A percentile compares a stretch with the other conserved stretches of the same genome.
phyloP scores from a whole-genome alignment of 2,113 vertebrate species.

The Pteropus alecto region DNA sequence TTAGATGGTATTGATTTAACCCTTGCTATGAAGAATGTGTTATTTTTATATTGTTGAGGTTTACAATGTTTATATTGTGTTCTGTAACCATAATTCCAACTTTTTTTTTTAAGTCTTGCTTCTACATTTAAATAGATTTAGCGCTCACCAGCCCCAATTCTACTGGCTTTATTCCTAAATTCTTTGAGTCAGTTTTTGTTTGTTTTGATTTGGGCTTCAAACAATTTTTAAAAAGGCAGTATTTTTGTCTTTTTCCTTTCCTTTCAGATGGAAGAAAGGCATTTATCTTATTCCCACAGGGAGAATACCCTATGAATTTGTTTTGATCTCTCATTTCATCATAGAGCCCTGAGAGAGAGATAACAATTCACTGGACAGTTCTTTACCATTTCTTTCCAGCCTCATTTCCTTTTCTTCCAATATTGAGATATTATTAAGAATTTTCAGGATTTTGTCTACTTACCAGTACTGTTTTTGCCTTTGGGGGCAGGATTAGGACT shows the following conservation, averaged over 20 bases:
- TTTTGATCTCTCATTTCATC: not conserved
- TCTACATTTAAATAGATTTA: constrained; percentile 11
- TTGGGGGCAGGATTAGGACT: not conserved
- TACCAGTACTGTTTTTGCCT: not conserved
- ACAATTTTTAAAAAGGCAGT: not conserved
- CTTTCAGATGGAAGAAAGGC: not conserved
- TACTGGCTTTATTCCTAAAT: not conserved
- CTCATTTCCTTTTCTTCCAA: not conserved
- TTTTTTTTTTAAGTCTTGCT: not conserved
- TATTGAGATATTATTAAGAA: not conserved
- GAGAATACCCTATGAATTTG: not conserved
- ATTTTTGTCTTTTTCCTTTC: not conserved
- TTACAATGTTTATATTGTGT: not conserved
- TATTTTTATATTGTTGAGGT: not conserved
- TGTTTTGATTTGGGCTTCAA: not conserved
- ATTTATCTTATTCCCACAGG: not conserved
- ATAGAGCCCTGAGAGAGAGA: not conserved
- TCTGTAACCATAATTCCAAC: not conserved
- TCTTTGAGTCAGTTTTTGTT: constrained; percentile 23
- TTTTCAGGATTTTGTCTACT: not conserved
- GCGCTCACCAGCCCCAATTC: not conserved
- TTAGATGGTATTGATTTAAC: not conserved
- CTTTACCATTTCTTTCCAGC: not conserved
- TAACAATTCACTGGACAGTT: not conserved
- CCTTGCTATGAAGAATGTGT: not conserved